Evolutionary conservation across 2,888 invertebrate species (phyloP).

Genomic region (Bursaphelenchus okinawaensis): DNA sequence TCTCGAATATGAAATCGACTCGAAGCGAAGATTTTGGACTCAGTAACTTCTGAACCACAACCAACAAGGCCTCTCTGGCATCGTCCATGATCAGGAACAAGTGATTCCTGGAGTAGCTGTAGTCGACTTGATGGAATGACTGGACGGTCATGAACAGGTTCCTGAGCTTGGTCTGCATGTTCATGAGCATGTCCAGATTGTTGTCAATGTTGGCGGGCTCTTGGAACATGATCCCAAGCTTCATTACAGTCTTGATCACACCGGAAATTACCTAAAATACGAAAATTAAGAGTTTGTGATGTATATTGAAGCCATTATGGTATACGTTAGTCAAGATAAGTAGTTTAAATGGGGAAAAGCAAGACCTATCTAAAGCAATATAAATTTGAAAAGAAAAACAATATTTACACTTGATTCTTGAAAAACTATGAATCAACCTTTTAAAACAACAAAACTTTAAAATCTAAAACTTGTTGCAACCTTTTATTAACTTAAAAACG

Average conservation of each 20-base stretch:
- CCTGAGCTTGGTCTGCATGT: conserved; percentile 15
- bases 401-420: no score
- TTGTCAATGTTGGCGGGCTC: conserved; percentile 14
- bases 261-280: conserved; percentile 14
- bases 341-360: no score
- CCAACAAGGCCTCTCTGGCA: neutral
- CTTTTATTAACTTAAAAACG: no score
- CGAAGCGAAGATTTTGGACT: conserved; percentile 10
- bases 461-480: no score
- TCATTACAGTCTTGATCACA: conserved; percentile 6
- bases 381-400: no score
- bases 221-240: conserved; percentile 14
- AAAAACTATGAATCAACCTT: no score
- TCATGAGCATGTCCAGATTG: conserved; percentile 1
- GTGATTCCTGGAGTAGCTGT: conserved; percentile 15
- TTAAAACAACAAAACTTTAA: no score
- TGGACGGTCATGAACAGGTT: conserved; percentile 10
- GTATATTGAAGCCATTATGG: neutral
- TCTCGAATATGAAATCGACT: conserved; percentile 13
- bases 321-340: neutral
- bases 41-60: conserved; percentile 4
- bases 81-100: conserved; percentile 7
- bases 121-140: conserved; percentile 15
- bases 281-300: no score
- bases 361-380: no score